These are phyloP conservation scores for Chaetodon trifasciatus DNA, from an alignment of 2,797 vertebrate genomes.

Conservation along the genomic window DNA sequence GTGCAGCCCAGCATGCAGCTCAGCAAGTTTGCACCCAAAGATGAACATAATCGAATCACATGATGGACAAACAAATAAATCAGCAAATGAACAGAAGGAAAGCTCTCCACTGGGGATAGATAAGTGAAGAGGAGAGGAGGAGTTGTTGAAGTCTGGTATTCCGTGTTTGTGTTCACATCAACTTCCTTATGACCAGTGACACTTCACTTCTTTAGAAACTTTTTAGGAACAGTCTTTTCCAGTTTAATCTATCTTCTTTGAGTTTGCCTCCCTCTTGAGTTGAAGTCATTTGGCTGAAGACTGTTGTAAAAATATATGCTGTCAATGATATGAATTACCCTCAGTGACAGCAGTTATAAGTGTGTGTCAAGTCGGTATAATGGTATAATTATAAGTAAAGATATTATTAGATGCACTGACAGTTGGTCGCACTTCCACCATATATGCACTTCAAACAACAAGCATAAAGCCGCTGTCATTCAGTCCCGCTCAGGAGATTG, in stretches of 20 bases:
- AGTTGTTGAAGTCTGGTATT: background rate
- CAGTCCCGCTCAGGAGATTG: background rate
- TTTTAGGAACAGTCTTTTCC: background rate
- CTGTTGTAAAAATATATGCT: background rate
- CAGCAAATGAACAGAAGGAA: background rate
- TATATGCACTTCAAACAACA: background rate
- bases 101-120: background rate
- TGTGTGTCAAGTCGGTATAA: background rate
- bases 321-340: background rate
- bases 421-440: background rate
- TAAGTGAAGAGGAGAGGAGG: background rate
- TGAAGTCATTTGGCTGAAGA: background rate
- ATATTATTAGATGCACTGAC: slow-evolving; percentile 1
- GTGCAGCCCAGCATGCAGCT: no score
- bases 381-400: background rate
- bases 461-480: background rate
- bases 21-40: background rate
- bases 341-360: background rate
- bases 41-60: background rate
- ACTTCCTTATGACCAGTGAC: slow-evolving; percentile 26
- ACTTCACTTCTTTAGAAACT: slow-evolving; percentile 10
- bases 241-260: slow-evolving; percentile 1
- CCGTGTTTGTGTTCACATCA: slow-evolving; percentile 3
- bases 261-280: background rate
- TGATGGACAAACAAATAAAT: slow-evolving; percentile 11